Conservation (phyloP, 35 echinoderm and acorn worm species). For the Amphiura filiformis region DNA sequence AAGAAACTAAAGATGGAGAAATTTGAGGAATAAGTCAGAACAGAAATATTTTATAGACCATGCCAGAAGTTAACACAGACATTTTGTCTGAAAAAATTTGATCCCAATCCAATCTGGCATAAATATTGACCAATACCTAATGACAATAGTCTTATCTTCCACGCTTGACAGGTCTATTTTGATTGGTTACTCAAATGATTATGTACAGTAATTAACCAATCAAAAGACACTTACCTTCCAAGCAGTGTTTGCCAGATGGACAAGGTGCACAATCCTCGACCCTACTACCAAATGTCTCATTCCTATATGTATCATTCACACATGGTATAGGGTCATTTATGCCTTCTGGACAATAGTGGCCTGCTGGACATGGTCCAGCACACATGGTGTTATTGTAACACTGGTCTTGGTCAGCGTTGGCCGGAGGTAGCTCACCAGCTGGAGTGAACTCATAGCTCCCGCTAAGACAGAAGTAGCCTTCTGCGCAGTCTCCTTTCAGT, state of each 20-base stretch:
- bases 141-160: too few relatives aligned
- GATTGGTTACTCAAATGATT: too few relatives aligned
- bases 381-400: conserved; percentile 80
- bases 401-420: conserved; percentile 76
- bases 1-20: too few relatives aligned
- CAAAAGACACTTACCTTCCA: conserved; percentile 81
- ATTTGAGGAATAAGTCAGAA: too few relatives aligned
- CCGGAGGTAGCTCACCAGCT: conserved; percentile 48
- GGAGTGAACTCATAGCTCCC: conserved; percentile 74
- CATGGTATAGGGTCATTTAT: conserved; percentile 79
- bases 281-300: conserved; percentile 63
- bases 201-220: too few relatives aligned
- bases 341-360: conserved; percentile 91
- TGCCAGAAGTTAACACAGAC: too few relatives aligned
- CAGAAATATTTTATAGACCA: too few relatives aligned
- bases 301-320: conserved; percentile 69
- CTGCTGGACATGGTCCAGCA: conserved; percentile 84
- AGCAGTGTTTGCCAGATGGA: conserved; percentile 65
- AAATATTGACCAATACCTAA: too few relatives aligned
- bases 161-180: too few relatives aligned
- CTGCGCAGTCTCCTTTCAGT: conserved; percentile 71
- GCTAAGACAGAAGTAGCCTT: conserved; percentile 93
- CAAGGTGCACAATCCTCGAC: conserved; percentile 80
- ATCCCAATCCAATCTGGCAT: too few relatives aligned
- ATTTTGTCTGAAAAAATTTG: too few relatives aligned